Evolutionary conservation across 2,797 vertebrate species (phyloP).

Genomic region (Cryptoprocta ferox): DNA sequence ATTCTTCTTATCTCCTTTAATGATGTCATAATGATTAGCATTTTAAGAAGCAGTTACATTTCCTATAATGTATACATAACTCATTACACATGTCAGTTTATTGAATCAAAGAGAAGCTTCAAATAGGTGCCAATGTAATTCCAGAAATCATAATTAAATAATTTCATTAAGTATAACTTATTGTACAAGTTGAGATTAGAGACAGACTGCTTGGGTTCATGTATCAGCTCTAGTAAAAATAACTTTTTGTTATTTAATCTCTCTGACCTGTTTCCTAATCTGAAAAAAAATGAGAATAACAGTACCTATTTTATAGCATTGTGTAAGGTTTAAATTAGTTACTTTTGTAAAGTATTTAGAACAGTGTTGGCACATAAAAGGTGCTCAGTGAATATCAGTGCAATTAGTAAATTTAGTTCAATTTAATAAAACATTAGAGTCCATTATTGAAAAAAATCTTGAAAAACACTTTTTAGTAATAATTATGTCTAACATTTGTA

Average conservation of each 20-base stretch:
- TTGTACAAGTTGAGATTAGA: neutral
- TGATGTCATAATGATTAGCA: neutral
- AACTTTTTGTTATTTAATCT: conserved; percentile 26
- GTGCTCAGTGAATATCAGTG: neutral
- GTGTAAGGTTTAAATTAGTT: conserved; percentile 38
- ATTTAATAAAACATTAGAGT: neutral
- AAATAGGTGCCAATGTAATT: conserved; percentile 11
- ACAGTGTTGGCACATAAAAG: neutral
- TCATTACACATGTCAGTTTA: neutral
- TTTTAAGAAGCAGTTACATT: conserved; percentile 20
- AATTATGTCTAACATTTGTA: neutral
- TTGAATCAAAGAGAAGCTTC: conserved; percentile 35
- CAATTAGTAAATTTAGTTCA: neutral
- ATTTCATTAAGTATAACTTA: neutral
- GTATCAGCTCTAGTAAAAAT: neutral
- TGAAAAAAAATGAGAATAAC: conserved; percentile 25
- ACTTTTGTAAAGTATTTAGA: neutral
- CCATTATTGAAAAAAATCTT: neutral
- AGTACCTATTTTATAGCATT: neutral
- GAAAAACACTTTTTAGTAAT: conserved; percentile 22
- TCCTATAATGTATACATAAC: conserved; percentile 49
- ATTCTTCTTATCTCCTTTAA: conserved; percentile 25
- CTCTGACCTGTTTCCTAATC: neutral
- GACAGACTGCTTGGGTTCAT: neutral
- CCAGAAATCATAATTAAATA: conserved; percentile 15